These are phyloP conservation scores for Drosophila subquinaria DNA, from an alignment of 2,888 invertebrate genomes.

Conservation along the genomic window DNA sequence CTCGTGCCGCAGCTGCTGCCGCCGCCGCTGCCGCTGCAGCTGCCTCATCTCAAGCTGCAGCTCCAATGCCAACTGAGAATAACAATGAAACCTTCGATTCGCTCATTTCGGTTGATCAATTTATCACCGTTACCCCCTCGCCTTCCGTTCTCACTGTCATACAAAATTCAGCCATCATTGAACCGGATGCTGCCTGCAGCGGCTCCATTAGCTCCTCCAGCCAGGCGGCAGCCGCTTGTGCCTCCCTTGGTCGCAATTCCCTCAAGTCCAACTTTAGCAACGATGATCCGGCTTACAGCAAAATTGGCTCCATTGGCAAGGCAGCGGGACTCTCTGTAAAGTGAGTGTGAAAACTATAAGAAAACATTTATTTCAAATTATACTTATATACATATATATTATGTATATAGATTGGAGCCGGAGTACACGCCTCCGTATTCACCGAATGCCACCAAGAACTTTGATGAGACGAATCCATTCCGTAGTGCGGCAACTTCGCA, in stretches of 20 bases:
- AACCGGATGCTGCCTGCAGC: slow-evolving; percentile 78
- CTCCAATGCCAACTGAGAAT: slow-evolving; percentile 58
- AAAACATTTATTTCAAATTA: too few relatives aligned
- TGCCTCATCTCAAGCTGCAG: slow-evolving; percentile 59
- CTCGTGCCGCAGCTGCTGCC: slow-evolving; percentile 80
- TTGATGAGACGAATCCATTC: slow-evolving; percentile 85
- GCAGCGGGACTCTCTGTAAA: slow-evolving; percentile 85
- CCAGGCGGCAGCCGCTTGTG: slow-evolving; percentile 78
- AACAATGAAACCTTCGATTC: slow-evolving; percentile 76
- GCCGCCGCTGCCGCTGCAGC: slow-evolving; percentile 72
- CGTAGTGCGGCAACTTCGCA: slow-evolving; percentile 82
- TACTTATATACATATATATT: too few relatives aligned
- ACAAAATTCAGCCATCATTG: slow-evolving; percentile 82
- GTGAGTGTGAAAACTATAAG: too few relatives aligned
- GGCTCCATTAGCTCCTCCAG: slow-evolving; percentile 82
- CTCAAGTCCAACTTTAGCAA: slow-evolving; percentile 85
- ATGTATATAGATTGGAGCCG: slow-evolving; percentile 84
- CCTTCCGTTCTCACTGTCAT: slow-evolving; percentile 85
- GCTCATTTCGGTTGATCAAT: slow-evolving; percentile 73
- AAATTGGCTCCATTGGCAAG: slow-evolving; percentile 86
- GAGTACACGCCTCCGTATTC: slow-evolving; percentile 80
- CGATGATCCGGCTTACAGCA: slow-evolving; percentile 84
- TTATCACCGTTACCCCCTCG: slow-evolving; percentile 81
- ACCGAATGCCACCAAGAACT: slow-evolving; percentile 84
- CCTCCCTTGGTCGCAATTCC: slow-evolving; percentile 85